Evolutionary conservation across 2,113 vertebrate species (phyloP).

Genomic region (Gobio gobio): DNA sequence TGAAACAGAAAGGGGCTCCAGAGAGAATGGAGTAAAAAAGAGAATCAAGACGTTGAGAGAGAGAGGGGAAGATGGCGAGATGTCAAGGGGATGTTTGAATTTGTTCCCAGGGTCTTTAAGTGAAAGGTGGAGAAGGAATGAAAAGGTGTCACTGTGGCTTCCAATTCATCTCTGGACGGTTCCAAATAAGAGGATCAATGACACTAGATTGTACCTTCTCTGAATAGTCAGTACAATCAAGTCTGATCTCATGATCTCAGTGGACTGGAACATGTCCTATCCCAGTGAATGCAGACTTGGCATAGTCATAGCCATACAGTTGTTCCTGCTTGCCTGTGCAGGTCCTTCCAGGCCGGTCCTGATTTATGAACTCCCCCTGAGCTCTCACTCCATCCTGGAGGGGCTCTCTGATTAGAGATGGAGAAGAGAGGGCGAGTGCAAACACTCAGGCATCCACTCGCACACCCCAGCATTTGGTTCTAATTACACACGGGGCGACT

Average conservation of each 20-base stretch:
- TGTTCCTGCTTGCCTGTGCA: constrained; percentile 58
- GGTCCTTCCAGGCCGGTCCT: constrained; percentile 68
- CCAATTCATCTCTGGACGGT: not conserved
- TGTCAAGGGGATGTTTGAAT: constrained; percentile 32
- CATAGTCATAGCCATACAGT: constrained; percentile 27
- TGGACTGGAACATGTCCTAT: constrained; percentile 13
- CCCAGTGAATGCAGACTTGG: not conserved
- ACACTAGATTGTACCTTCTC: not conserved
- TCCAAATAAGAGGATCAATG: constrained; percentile 23
- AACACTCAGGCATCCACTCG: constrained; percentile 56
- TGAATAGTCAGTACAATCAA: not conserved
- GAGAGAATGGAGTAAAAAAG: constrained; percentile 30
- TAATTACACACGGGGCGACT: constrained; percentile 58
- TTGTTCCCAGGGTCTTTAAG: constrained; percentile 5
- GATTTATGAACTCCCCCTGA: constrained; percentile 76
- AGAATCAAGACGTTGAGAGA: constrained; percentile 56
- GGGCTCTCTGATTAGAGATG: constrained; percentile 79
- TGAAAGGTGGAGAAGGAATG: constrained; percentile 33
- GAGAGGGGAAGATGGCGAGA: constrained; percentile 47
- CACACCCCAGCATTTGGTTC: constrained; percentile 58
- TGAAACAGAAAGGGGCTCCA: constrained; percentile 53
- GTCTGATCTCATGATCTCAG: constrained; percentile 2
- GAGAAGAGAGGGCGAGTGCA: constrained; percentile 61
- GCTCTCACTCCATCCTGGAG: constrained; percentile 72
- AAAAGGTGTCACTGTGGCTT: constrained; percentile 4